Evolutionary conservation across 2,888 invertebrate species (phyloP).

Genomic region (Philhelius pedissequus): DNA sequence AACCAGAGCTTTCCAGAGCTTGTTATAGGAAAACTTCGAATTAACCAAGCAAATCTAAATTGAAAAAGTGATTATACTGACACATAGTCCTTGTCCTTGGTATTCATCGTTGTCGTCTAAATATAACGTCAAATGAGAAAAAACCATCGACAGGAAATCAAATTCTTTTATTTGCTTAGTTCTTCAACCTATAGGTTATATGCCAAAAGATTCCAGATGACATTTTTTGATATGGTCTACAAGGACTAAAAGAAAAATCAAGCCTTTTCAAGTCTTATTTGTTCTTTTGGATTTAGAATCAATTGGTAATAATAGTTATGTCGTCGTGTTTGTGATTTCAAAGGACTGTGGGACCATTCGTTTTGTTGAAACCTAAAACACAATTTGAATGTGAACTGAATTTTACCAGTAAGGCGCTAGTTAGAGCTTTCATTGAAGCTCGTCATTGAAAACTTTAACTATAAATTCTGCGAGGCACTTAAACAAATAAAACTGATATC

Average conservation of each 20-base stretch:
- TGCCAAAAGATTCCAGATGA: neutral
- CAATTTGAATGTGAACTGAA: no score
- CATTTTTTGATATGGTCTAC: slow-evolving; percentile 8
- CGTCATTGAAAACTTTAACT: no score
- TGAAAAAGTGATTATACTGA: slow-evolving; percentile 56
- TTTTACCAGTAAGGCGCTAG: no score
- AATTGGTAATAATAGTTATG: neutral
- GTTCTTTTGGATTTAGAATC: neutral
- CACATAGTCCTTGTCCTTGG: neutral
- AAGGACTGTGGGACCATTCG: slow-evolving; percentile 1
- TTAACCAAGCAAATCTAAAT: slow-evolving; percentile 55
- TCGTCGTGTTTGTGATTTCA: neutral
- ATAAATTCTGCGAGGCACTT: no score
- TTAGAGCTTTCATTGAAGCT: no score
- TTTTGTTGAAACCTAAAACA: no score
- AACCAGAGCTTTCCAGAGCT: neutral
- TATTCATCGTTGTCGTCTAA: no score
- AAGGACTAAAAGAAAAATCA: neutral
- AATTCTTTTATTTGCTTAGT: neutral
- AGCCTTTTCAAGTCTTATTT: slow-evolving; percentile 7
- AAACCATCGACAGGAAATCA: neutral
- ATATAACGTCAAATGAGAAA: neutral
- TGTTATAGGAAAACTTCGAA: slow-evolving; percentile 31
- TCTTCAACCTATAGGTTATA: neutral
- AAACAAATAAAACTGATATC: no score